Evolutionary conservation across 2,888 invertebrate species (phyloP).

Genomic region (Drosophila subsilvestris): DNA sequence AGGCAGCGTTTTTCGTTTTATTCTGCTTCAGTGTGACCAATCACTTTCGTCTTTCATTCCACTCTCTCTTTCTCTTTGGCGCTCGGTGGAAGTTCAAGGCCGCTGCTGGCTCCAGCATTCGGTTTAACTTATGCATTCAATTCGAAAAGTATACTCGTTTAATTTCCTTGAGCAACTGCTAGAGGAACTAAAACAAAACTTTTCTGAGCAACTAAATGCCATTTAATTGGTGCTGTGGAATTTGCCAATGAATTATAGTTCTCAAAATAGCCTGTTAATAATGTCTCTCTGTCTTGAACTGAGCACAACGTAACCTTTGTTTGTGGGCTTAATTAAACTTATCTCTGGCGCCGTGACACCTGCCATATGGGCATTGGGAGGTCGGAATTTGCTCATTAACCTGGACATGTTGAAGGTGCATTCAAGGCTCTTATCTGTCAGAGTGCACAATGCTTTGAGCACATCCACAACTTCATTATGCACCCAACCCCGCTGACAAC

Average conservation of each 20-base stretch:
- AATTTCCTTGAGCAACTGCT: neutral
- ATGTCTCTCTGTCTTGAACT: constrained; percentile 8
- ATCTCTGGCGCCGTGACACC: neutral
- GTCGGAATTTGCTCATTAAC: constrained; percentile 40
- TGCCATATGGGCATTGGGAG: neutral
- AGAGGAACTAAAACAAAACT: neutral
- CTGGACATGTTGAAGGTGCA: constrained; percentile 42
- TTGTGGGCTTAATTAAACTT: constrained; percentile 32
- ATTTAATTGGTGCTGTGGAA: neutral
- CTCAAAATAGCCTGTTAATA: constrained; percentile 35
- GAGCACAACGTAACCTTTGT: constrained; percentile 7
- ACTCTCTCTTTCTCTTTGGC: constrained; percentile 9
- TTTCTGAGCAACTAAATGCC: neutral
- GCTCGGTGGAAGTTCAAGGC: constrained; percentile 35
- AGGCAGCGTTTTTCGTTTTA: constrained; percentile 31
- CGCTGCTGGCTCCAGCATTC: constrained; percentile 19
- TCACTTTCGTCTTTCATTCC: neutral
- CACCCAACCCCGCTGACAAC: neutral
- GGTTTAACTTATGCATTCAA: neutral
- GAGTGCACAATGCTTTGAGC: constrained; percentile 40
- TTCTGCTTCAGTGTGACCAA: constrained; percentile 4
- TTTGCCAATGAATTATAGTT: neutral
- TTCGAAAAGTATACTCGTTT: constrained; percentile 17
- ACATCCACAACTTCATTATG: constrained; percentile 35
- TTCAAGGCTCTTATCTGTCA: constrained; percentile 47